Conservation (phyloP, 2,113 vertebrate species). For the Platanista minor region DNA sequence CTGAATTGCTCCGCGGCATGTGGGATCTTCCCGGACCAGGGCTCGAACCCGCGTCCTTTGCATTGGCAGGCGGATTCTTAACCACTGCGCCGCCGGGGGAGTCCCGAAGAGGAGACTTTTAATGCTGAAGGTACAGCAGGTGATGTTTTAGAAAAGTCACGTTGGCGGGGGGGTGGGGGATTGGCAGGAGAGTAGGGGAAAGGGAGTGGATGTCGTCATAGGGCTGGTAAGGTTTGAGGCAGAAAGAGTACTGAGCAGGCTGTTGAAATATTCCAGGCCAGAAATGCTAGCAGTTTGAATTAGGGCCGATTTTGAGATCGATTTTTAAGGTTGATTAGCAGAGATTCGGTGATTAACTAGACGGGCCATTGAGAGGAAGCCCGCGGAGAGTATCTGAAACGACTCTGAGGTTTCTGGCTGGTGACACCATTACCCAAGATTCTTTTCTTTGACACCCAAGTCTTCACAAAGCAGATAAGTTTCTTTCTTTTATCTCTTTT, state of each 20-base stretch:
- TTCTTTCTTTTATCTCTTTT: conserved; percentile 15
- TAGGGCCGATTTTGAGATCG: not conserved
- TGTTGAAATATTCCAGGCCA: not conserved
- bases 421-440: not conserved
- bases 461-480: not conserved
- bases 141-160: not conserved
- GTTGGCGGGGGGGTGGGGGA: not conserved
- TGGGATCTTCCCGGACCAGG: too few relatives aligned
- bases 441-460: not conserved
- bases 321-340: not conserved
- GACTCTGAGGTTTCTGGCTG: not conserved
- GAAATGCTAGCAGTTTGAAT: not conserved
- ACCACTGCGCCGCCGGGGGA: too few relatives aligned
- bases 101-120: not conserved
- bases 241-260: not conserved
- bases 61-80: too few relatives aligned
- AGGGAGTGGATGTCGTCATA: not conserved
- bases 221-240: not conserved
- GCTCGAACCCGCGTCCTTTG: too few relatives aligned
- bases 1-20: too few relatives aligned
- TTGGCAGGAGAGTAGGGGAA: not conserved
- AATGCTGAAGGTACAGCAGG: not conserved
- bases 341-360: not conserved
- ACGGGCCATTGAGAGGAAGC: not conserved
- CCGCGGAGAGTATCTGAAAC: not conserved